Evolutionary conservation across 2,888 invertebrate species (phyloP).

Genomic region (Chloromyia formosa): DNA sequence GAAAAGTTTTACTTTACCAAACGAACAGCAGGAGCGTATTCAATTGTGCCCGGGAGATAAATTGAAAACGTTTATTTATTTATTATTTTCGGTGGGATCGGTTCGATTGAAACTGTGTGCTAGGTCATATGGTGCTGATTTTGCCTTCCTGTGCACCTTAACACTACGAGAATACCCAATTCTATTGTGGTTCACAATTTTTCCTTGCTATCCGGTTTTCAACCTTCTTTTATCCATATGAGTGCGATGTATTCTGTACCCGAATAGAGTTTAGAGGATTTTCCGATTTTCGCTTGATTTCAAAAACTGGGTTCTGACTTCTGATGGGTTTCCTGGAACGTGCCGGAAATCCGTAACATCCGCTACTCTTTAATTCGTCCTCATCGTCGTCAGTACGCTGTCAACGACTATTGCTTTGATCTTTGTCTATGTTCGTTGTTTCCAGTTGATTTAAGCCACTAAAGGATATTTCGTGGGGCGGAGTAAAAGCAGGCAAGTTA

Average conservation of each 20-base stretch:
- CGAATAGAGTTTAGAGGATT: slow-evolving; percentile 11
- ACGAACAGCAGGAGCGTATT: background rate
- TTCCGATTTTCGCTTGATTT: slow-evolving; percentile 25
- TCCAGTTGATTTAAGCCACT: slow-evolving; percentile 25
- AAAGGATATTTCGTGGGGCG: slow-evolving; percentile 11
- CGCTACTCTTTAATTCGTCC: slow-evolving; percentile 19
- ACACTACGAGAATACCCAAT: no score
- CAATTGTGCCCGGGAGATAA: slow-evolving; percentile 30
- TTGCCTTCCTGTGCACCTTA: background rate
- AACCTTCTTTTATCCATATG: no score
- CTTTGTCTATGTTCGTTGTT: background rate
- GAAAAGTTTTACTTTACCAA: background rate
- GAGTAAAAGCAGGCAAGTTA: background rate
- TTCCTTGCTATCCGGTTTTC: no score
- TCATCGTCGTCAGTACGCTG: background rate
- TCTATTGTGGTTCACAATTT: no score
- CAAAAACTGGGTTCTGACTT: background rate
- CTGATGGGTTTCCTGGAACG: slow-evolving; percentile 37
- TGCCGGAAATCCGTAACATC: slow-evolving; percentile 42
- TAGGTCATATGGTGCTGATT: background rate
- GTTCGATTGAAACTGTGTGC: background rate
- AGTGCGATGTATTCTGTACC: background rate
- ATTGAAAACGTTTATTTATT: slow-evolving; percentile 36
- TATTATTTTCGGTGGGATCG: slow-evolving; percentile 17
- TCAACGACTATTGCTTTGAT: slow-evolving; percentile 4